Conservation (phyloP, 2,797 vertebrate species). For the Acipenser oxyrinchus region DNA sequence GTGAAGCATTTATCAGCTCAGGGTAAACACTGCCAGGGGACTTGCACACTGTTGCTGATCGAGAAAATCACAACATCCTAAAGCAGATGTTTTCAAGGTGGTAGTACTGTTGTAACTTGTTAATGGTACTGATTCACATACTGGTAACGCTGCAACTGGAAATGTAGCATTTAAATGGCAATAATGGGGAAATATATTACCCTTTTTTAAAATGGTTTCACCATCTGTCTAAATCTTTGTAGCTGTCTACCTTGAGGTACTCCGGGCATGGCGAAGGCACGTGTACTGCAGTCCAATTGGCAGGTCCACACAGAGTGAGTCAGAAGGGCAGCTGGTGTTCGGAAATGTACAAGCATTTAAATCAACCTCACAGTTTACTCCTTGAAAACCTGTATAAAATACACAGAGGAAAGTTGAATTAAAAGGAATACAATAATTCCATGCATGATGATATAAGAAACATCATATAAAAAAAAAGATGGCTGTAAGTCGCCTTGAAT, state of each 20-base stretch:
- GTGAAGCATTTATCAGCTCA: constrained; percentile 18
- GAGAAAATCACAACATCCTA: constrained; percentile 6
- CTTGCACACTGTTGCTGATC: not conserved
- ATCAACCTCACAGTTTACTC: constrained; percentile 60
- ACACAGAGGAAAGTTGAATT: not conserved
- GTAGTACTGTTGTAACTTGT: constrained; percentile 8
- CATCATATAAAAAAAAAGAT: too few species aligned
- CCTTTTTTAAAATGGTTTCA: not conserved
- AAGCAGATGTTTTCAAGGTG: constrained; percentile 15
- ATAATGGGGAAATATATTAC: too few species aligned
- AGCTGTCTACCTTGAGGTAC: constrained; percentile 52
- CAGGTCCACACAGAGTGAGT: constrained; percentile 52
- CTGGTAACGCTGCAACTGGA: not conserved
- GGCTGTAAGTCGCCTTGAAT: too few species aligned
- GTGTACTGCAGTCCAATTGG: constrained; percentile 47
- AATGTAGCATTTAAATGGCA: not conserved
- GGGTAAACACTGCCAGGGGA: constrained; percentile 18
- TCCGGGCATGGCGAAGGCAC: constrained; percentile 50
- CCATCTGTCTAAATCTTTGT: not conserved
- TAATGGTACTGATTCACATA: constrained; percentile 16
- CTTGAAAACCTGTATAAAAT: constrained; percentile 57
- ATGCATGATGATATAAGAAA: too few species aligned
- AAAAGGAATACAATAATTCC: too few species aligned
- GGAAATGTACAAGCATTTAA: constrained; percentile 53
- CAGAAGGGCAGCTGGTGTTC: constrained; percentile 46